These are phyloP conservation scores for Odontomachus brunneus DNA, from an alignment of 1,140 invertebrate genomes.

Conservation along the genomic window DNA sequence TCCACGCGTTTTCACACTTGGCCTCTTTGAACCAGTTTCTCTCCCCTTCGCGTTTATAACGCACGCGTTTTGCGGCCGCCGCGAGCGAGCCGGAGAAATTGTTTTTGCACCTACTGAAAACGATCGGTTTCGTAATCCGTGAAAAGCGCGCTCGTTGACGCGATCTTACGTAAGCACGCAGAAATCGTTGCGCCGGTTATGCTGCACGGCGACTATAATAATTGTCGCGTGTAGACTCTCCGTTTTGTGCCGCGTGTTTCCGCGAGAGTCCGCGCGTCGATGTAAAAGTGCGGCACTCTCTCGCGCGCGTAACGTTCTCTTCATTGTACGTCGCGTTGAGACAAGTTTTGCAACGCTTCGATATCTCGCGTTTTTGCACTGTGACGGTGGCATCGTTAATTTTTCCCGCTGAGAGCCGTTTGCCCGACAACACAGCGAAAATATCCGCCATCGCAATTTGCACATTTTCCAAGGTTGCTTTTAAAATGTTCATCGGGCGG, in stretches of 20 bases:
- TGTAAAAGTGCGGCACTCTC: constrained; percentile 6
- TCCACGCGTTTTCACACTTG: constrained; percentile 21
- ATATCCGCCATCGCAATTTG: not conserved
- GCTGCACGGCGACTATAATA: constrained; percentile 5
- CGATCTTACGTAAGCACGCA: constrained; percentile 28
- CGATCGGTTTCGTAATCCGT: constrained; percentile 39
- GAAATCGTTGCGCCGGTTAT: constrained; percentile 23
- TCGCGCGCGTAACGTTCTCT: constrained; percentile 21
- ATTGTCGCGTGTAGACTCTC: constrained; percentile 34
- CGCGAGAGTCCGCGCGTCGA: not conserved
- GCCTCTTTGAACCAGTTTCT: constrained; percentile 26
- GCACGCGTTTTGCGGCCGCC: constrained; percentile 23
- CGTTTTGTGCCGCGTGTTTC: not conserved
- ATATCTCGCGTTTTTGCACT: constrained; percentile 17
- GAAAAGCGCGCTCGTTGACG: constrained; percentile 44
- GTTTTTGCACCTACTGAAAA: constrained; percentile 39
- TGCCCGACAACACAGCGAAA: not conserved
- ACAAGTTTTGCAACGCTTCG: constrained; percentile 39
- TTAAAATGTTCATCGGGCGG: not conserved
- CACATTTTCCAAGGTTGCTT: not conserved
- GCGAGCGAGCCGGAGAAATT: constrained; percentile 38
- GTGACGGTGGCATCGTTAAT: constrained; percentile 1
- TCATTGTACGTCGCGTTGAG: not conserved
- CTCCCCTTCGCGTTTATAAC: constrained; percentile 23
- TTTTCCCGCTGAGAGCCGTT: not conserved